A percentile compares a stretch with the other conserved stretches of the same genome.
These are phyloP conservation scores for Thymelicus acteon DNA, from an alignment of 2,888 invertebrate genomes.

Conservation along the genomic window DNA sequence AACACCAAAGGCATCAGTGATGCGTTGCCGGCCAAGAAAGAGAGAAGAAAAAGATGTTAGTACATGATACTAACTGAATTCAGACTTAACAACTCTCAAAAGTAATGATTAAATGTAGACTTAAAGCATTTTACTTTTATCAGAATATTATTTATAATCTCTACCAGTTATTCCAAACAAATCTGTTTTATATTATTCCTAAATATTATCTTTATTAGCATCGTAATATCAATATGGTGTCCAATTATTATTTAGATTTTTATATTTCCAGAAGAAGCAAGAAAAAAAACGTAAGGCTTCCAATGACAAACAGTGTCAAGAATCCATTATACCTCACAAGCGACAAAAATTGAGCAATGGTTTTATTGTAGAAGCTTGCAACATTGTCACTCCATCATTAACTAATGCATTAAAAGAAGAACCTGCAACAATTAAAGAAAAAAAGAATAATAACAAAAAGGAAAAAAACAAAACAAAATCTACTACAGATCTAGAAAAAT, in stretches of 20 bases:
- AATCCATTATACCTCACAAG: slow-evolving; percentile 56
- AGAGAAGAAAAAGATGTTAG: too few species aligned
- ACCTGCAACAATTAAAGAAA: slow-evolving; percentile 21
- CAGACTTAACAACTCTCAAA: too few species aligned
- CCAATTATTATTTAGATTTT: not conserved
- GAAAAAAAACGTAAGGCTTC: slow-evolving; percentile 51
- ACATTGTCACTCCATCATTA: slow-evolving; percentile 55
- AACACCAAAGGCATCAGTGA: too few species aligned
- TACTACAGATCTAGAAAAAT: slow-evolving; percentile 5
- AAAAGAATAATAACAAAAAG: slow-evolving; percentile 38
- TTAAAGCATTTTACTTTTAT: too few species aligned
- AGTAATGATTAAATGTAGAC: too few species aligned
- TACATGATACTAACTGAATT: too few species aligned
- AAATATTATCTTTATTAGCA: too few species aligned
- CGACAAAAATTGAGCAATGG: slow-evolving; percentile 67
- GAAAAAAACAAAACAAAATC: slow-evolving; percentile 32
- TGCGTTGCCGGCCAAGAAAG: too few species aligned
- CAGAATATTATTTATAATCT: too few species aligned
- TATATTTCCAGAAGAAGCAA: slow-evolving; percentile 48
- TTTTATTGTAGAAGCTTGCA: slow-evolving; percentile 68
- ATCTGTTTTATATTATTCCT: too few species aligned
- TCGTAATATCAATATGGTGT: too few species aligned
- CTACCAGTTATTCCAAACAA: too few species aligned
- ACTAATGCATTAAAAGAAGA: slow-evolving; percentile 51
- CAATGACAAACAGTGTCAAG: slow-evolving; percentile 49